phyloP scores from a whole-genome alignment of 2,113 vertebrate species.

The Aphyosemion australe region DNA sequence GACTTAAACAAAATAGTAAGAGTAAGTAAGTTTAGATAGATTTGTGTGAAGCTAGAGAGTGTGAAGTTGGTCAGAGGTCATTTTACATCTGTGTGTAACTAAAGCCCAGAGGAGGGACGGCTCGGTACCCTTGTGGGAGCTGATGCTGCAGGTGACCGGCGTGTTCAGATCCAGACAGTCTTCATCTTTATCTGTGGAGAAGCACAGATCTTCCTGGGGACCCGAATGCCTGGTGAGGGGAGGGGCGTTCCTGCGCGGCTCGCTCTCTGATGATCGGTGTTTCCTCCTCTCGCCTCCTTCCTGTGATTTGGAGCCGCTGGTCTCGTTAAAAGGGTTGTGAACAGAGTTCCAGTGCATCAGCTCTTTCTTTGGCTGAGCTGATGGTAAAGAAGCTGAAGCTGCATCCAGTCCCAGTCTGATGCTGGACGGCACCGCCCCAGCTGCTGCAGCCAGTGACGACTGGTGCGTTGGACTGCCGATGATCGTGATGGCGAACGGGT shows the following conservation, averaged over 20 bases:
- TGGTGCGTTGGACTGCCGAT: slow-evolving; percentile 83
- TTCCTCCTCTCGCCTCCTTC: slow-evolving; percentile 67
- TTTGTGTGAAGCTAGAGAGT: no score
- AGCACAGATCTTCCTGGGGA: slow-evolving; percentile 80
- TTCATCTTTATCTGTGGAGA: slow-evolving; percentile 81
- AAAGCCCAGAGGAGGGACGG: background rate
- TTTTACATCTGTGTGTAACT: no score
- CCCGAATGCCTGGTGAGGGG: slow-evolving; percentile 79
- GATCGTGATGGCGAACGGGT: slow-evolving; percentile 82
- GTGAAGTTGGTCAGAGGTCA: no score
- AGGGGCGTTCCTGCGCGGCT: slow-evolving; percentile 73
- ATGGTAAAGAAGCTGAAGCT: slow-evolving; percentile 40
- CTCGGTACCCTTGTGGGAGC: slow-evolving; percentile 59
- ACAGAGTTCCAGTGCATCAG: slow-evolving; percentile 75
- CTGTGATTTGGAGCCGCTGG: slow-evolving; percentile 33
- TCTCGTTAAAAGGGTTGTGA: slow-evolving; percentile 79
- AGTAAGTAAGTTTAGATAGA: no score
- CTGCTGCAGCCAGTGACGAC: slow-evolving; percentile 59
- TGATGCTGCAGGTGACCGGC: slow-evolving; percentile 40
- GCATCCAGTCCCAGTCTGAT: slow-evolving; percentile 19
- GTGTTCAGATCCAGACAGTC: slow-evolving; percentile 72
- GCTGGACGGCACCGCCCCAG: slow-evolving; percentile 13
- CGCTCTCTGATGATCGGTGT: slow-evolving; percentile 61
- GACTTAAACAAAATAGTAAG: no score
- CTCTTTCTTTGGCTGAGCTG: slow-evolving; percentile 71